Base-by-base conservation (phyloP, 1,140 invertebrate genomes). In the Heliothis subflexa region DNA sequence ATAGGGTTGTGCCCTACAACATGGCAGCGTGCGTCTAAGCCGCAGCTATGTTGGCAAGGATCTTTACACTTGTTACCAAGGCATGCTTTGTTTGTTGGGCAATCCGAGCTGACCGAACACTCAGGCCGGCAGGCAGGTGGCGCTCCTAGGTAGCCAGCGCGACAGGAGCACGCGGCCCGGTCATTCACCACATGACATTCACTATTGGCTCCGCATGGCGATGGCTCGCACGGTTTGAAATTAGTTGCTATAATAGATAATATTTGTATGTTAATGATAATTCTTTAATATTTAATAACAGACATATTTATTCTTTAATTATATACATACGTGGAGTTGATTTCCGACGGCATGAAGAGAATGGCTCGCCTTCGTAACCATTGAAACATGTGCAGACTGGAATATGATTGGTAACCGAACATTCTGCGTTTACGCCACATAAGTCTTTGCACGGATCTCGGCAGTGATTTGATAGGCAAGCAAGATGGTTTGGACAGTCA, bases 401-500 rank as follows among this genome's bases (percentile, higher is more conserved):
- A 78, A 98, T 95, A 87, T 98, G 98, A 87, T 98, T 97, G 1
- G 97, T 96, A 0, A 98, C 97, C 75, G 95, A 95, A 88, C 98
- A 98, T 88, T 97, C 96, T 2, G 98, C 97, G 88, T 98, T 98
- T 0, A 95, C 88, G 40, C 98, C 98, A 89, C 98, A 99, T 57
- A 98, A 95, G 45, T 98, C 97, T 73, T 96, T 97, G 89, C 98
- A 99, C n/a, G 98, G 98, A 95, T 98, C 97, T 81, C 97, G 95
- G 86, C 98, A 99, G 84, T 98, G 96, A 83, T 98, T 97, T 80
- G 97, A 97, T 47, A 98, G 94, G 91, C 98, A 99, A 47, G 97
- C 96, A 57, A 98, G 90, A 84, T 97, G 95, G 83, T 96, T 97
- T 0, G 97, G 95, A 91, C 98, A 99, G 83, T 99, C 98, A 0